A percentile compares a stretch with the other conserved stretches of the same genome.
These are phyloP conservation scores for Cabera pusaria DNA, from an alignment of 2,888 invertebrate species.

Conservation along the genomic window DNA sequence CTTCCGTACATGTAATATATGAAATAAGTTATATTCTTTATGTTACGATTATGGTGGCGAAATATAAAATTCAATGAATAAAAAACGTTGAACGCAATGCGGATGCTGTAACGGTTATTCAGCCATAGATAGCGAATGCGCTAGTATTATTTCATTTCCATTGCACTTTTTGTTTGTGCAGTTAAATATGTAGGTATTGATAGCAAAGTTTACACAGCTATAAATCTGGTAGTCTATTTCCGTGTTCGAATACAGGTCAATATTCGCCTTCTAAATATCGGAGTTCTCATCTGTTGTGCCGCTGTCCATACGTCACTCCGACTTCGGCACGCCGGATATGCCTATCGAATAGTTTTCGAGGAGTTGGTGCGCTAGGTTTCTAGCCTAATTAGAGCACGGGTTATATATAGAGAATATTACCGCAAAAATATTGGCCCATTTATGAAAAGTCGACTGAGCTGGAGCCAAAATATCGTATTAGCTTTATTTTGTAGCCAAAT, in stretches of 20 bases:
- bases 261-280: slow-evolving; percentile 12
- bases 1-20: too few relatives aligned
- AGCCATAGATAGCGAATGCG: slow-evolving; percentile 20
- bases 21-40: not conserved
- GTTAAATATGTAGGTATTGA: slow-evolving; percentile 13
- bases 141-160: slow-evolving; percentile 28
- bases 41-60: not conserved
- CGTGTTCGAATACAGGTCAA: slow-evolving; percentile 19
- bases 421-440: too few relatives aligned
- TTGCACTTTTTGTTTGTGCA: slow-evolving; percentile 19
- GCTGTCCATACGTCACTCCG: slow-evolving; percentile 17
- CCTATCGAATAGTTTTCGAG: slow-evolving; percentile 11
- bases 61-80: slow-evolving; percentile 22
- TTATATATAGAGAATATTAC: not conserved
- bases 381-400: slow-evolving; percentile 4
- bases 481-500: too few relatives aligned
- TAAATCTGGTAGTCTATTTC: slow-evolving; percentile 28
- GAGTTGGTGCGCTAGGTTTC: slow-evolving; percentile 7
- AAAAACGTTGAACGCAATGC: slow-evolving; percentile 31
- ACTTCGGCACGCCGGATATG: slow-evolving; percentile 6
- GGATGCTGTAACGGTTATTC: slow-evolving; percentile 24
- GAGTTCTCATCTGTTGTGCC: slow-evolving; percentile 16
- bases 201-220: slow-evolving; percentile 18
- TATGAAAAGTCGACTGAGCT: too few relatives aligned
- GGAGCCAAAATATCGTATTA: too few relatives aligned